These are phyloP conservation scores for Drosophila nr. medialis DNA, from an alignment of 2,888 invertebrate species.

Conservation along the genomic window DNA sequence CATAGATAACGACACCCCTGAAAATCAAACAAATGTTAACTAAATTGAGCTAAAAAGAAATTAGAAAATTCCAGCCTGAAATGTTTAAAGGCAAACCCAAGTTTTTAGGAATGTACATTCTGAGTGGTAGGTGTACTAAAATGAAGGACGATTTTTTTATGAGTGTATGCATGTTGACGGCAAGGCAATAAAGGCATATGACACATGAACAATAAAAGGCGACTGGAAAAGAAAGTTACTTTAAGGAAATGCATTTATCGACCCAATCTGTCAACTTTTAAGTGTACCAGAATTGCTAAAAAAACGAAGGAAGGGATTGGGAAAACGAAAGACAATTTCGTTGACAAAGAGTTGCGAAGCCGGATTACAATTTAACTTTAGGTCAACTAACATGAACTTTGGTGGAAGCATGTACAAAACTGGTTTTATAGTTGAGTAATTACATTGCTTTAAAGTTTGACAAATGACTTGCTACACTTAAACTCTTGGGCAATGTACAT, in stretches of 20 bases:
- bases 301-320: background rate
- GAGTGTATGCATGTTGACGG: background rate
- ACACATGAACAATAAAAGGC: slow-evolving; percentile 2
- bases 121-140: background rate
- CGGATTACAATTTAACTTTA: slow-evolving; percentile 39
- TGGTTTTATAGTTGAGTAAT: slow-evolving; percentile 38
- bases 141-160: background rate
- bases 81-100: background rate
- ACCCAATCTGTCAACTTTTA: background rate
- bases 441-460: slow-evolving; percentile 42
- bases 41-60: background rate
- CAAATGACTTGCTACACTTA: slow-evolving; percentile 37
- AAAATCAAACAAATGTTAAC: background rate
- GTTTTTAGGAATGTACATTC: background rate
- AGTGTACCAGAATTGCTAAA: background rate
- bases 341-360: slow-evolving; percentile 10
- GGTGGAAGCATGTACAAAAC: slow-evolving; percentile 22
- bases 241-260: slow-evolving; percentile 28
- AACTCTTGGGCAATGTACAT: slow-evolving; percentile 15
- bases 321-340: slow-evolving; percentile 22
- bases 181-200: background rate
- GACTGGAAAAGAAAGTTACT: slow-evolving; percentile 4
- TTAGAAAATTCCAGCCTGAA: background rate
- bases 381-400: slow-evolving; percentile 40
- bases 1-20: background rate